Base-by-base conservation (phyloP, 30 jellyfish, hydroid and myxozoan species). In the Clytia hemisphaerica region DNA sequence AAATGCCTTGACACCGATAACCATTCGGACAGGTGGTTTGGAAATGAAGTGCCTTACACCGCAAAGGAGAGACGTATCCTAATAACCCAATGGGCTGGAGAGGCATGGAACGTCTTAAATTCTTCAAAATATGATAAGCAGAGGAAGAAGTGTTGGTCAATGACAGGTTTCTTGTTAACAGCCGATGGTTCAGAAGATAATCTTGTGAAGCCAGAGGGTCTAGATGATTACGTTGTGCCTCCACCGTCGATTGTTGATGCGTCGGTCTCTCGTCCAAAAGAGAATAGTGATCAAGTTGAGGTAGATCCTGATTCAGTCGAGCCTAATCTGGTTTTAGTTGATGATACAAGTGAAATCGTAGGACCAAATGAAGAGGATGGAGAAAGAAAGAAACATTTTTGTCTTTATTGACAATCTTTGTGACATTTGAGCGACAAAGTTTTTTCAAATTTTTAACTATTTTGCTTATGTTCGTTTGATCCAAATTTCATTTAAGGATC, bases 181-280 rank as follows among this genome's bases (percentile, higher is more conserved):
- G 94, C 93, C 54, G 92, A 73, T 63, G 92, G 93, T 21, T 49
- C 84, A 27, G 70, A 73, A 1, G 92, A 81, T 37, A 31, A 64
- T 27, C 53, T 63, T 29, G 65, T 64, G 51, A 73, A 45, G 37
- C 90, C 77, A 65, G 85, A 64, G 37, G 85, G 90, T 7, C 33
- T 76, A 32, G 66, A 29, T 14, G 44, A 44, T 30, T 65, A 76
- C 54, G 34, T 12, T 18, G 90, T 75, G 46, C 84, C 59, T 22
- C 53, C 53, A 42, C 53, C 53, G 53, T 42, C 53, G 15, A 42
- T 42, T n/a, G n/a, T 42, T 42, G n/a, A 42, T 42, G 53, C 53
- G n/a, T 42, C 53, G n/a, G n/a, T 9, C n/a, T 12, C 12, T 9
- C 12, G n/a, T 12, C 53, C 53, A 42, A 12, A 42, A 42, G 53